Base-by-base conservation (phyloP, 2,113 vertebrate species). In the Brachyistius frenatus region DNA sequence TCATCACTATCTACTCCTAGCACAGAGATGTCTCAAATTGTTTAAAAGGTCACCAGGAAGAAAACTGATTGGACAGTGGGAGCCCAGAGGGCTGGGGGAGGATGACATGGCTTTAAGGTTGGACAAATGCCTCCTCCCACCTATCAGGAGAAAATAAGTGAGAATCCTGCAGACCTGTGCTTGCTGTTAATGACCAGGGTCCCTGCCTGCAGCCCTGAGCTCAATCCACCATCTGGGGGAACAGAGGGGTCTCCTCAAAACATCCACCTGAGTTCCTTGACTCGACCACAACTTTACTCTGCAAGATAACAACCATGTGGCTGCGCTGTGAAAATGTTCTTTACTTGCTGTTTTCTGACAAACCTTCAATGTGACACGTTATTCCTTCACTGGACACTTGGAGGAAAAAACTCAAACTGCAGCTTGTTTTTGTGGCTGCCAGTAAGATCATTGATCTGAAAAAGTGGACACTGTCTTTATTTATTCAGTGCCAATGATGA, bases 1-100 rank as follows among this genome's bases (percentile, higher is more conserved):
- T 99, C 86, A 96, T 99, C 86, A 99, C 98, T 62, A 99, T 99
- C 92, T 98, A 99, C 85, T 99, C 97, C 16, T 99, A 95, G 89
- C 49, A 23, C 66, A n/a, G 15, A 30, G 15, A n/a, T 1, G 36
- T 57, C 49, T n/a, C 16, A 4, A 0, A 11, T 7, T 30, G 8
- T 2, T 63, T 36, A 9, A 31, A 54, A 10, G 3, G 23, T 11
- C 39, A 5, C 49, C 37, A 11, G 37, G 52, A 60, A 23, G 9
- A 53, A 37, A 35, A 41, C 9, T 49, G 58, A 11, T 31, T 66
- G 54, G 33, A 69, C 46, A 44, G 16, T 3, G 56, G 7, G 30
- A 49, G 49, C 6, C 30, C 46, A 44, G 57, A 44, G 7, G 72
- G 3, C 5, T 6, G 7, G 23, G 23, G 47, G n/a, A n/a, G 2